Evolutionary conservation across 2,888 invertebrate genomes (phyloP).

Genomic region (Eudasyphora cyanicolor): DNA sequence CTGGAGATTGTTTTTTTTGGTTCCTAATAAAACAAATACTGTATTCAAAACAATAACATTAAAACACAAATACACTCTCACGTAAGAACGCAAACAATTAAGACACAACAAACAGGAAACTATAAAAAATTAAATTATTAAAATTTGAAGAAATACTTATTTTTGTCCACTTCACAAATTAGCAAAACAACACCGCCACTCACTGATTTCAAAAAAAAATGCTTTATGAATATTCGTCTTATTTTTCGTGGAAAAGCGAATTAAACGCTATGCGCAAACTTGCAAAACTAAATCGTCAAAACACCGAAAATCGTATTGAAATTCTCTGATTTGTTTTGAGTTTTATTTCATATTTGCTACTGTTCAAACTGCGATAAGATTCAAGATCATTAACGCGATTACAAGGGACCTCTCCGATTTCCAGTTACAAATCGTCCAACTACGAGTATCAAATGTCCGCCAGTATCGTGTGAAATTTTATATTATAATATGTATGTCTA

Average conservation of each 20-base stretch:
- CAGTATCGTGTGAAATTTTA: background rate
- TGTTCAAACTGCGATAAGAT: conserved; percentile 58
- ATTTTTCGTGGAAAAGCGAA: conserved; percentile 21
- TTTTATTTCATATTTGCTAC: conserved; percentile 30
- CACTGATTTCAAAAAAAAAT: conserved; percentile 18
- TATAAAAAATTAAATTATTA: conserved; percentile 43
- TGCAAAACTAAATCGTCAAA: conserved; percentile 45
- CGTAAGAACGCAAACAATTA: background rate
- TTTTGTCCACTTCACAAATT: conserved; percentile 23
- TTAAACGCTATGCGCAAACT: conserved; percentile 40
- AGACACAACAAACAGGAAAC: conserved; percentile 53
- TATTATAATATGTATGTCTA: background rate
- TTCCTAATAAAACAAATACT: conserved; percentile 31
- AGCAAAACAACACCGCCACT: conserved; percentile 5
- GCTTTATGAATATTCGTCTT: conserved; percentile 38
- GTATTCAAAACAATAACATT: background rate
- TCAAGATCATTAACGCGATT: conserved; percentile 58
- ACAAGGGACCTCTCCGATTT: background rate
- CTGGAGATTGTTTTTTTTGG: background rate
- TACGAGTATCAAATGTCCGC: background rate
- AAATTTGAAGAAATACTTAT: conserved; percentile 19
- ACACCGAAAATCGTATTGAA: conserved; percentile 1
- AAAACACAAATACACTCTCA: background rate
- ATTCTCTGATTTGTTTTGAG: background rate
- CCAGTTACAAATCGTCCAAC: conserved; percentile 5